Evolutionary conservation across 2,888 invertebrate species (phyloP), one percentile per base, ranked within the genome.

Genomic region (Lepidochrysops patricia): DNA sequence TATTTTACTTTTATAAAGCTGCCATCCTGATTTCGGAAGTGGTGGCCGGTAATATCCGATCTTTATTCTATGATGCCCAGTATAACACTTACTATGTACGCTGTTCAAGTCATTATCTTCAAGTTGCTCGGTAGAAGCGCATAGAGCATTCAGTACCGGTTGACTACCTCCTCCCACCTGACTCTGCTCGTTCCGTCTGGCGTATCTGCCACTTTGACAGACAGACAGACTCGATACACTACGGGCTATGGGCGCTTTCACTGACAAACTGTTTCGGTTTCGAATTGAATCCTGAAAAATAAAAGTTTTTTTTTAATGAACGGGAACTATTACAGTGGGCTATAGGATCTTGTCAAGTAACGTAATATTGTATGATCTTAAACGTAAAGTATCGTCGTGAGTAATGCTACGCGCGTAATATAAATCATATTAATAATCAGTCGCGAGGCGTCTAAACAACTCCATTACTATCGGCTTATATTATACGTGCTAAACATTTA

Each of bases 171-270:
- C 64, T 1, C 73, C 74, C 0, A 71, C 63, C 1, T 78, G 65
- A 56, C 75, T 80, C 4, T 60, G 64, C 7, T 74, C 72, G 2
- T 65, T 64, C 72, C 32, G 64, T 58, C 25, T 70, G 68, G 0
- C 68, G 59, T 63, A 62, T 2, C 67, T 66, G 15, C 76, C 77
- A 13, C 72, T 74, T 23, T 73, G 79, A 52, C 69, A 72, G 7
- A 72, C 70, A 0, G 79, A 76, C n/a, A 78, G 60, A 52, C 77
- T 82, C 1, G 82, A 80, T 5, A 63, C 70, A 57, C 82, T 85
- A 2, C 71, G 68, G 0, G 69, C 78, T 6, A 77, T 67, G 0
- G 76, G 77, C 4, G 72, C 66, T 0, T 73, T 71, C 0, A 76
- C 77, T 1, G 72, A 72, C 12, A 86, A 61, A 61, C 82, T 84